Evolutionary conservation across 2,797 vertebrate species (phyloP).

Genomic region (Aphelocoma californica): DNA sequence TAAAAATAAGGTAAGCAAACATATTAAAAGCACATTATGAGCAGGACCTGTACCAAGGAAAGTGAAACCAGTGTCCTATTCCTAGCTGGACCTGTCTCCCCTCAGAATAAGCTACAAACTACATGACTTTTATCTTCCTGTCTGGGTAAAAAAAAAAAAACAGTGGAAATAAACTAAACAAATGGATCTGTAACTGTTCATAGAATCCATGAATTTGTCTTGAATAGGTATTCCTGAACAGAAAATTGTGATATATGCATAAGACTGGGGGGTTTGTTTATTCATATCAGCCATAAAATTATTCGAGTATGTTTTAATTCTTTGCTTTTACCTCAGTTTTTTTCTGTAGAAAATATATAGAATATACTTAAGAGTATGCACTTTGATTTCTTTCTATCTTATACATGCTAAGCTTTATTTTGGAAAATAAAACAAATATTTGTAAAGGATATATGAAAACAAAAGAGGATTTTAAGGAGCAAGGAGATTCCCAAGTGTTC

Average conservation of each 20-base stretch:
- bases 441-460: neutral
- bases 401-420: neutral
- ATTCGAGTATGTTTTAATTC: neutral
- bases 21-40: neutral
- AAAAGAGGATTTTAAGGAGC: neutral
- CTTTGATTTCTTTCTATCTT: neutral
- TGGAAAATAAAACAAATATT: neutral
- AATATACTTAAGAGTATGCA: neutral
- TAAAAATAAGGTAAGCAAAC: neutral
- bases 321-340: neutral
- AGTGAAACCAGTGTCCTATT: neutral
- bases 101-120: neutral
- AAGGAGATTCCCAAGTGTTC: neutral
- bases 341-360: neutral
- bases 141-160: neutral
- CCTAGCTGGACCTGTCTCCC: neutral
- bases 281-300: neutral
- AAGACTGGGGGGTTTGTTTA: accelerated
- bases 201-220: neutral
- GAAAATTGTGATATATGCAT: neutral
- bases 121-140: neutral
- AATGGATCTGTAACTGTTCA: neutral
- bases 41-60: neutral
- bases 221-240: neutral
- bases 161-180: neutral